Percentiles rank a stretch among this genome's conserved stretches.
These are phyloP conservation scores for Cyclophora albipunctata DNA, from an alignment of 2,888 invertebrate species.

Conservation along the genomic window DNA sequence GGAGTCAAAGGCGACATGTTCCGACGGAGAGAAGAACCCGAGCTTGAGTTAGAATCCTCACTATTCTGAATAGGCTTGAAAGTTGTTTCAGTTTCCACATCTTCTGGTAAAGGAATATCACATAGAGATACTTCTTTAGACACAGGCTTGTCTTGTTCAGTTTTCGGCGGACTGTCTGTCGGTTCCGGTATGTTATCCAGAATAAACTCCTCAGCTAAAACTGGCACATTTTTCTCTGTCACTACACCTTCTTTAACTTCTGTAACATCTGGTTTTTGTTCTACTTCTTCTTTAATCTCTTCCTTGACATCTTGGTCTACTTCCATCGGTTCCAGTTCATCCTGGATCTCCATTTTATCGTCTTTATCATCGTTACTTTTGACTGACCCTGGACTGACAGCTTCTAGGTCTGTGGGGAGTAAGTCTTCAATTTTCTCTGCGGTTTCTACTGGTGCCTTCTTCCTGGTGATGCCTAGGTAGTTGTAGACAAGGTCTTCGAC, in stretches of 20 bases:
- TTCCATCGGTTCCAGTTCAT: slow-evolving; percentile 32
- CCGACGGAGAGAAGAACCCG: slow-evolving; percentile 56
- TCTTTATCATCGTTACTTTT: slow-evolving; percentile 71
- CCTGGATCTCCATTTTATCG: slow-evolving; percentile 42
- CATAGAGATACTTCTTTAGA: slow-evolving; percentile 39
- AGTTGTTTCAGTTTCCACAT: slow-evolving; percentile 28
- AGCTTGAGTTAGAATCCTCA: slow-evolving; percentile 60
- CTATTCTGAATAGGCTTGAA: slow-evolving; percentile 51
- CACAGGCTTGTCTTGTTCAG: slow-evolving; percentile 34
- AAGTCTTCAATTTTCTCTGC: slow-evolving; percentile 64
- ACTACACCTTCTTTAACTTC: slow-evolving; percentile 39
- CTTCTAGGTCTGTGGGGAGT: slow-evolving; percentile 85
- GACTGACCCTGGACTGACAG: slow-evolving; percentile 87
- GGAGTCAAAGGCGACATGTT: slow-evolving; percentile 70
- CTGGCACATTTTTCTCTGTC: slow-evolving; percentile 45
- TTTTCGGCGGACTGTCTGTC: slow-evolving; percentile 66
- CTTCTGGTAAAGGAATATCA: slow-evolving; percentile 51
- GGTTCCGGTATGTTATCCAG: slow-evolving; percentile 35
- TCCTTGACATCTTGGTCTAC: slow-evolving; percentile 35
- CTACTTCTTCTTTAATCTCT: slow-evolving; percentile 20
- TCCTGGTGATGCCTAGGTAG: slow-evolving; percentile 86
- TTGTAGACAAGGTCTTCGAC: slow-evolving; percentile 93
- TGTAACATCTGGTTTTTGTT: slow-evolving; percentile 66
- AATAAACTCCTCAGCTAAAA: slow-evolving; percentile 53
- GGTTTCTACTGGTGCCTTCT: slow-evolving; percentile 58